Evolutionary conservation across 2,888 invertebrate genomes (phyloP), one percentile per base, ranked within the genome.

Genomic region (Cerceris ruficornis): DNA sequence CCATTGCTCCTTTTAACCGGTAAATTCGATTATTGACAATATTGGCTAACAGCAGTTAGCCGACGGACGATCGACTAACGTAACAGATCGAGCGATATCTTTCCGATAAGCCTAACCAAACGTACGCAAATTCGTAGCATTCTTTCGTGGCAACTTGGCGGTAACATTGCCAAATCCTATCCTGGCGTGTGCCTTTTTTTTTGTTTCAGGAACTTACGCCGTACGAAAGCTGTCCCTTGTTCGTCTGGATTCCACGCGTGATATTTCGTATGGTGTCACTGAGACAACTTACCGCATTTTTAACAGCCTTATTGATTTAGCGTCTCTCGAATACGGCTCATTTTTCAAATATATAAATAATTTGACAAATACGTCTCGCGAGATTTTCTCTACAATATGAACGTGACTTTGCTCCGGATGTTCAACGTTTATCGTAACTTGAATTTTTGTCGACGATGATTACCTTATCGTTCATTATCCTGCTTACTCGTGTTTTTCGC

Each of bases 1-100:
- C 94, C 95, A 0, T 90, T 95, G 59, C 82, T 95, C 58, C 84
- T 95, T 73, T 88, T 95, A 75, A 92, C 93, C 88, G 95, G 95
- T 95, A 91, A 94, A 94, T 80, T 73, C 52, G 13, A 14, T 55
- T 14, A 43, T 14, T 28, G 28, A 28, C 28, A 28, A 55, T 41
- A 41, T 13, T 9, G 54, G 0, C 54, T 59, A 9, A 11, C 13
- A 46, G 1, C 1, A 13, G 46, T 11, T 46, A 11, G 46, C 46
- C 8, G 46, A 8, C 46, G 28, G 28, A 28, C 28, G 4, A 28
- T 28, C 4, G 28, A 28, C 28, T 28, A 28, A 4, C 28, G 1
- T 28, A 28, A 28, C 28, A 28, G 28, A 28, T 2, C 28, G 28
- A 28, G 4, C 28, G 1, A 28, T 28, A 4, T 28, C 28, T 28